phyloP scores from a whole-genome alignment of 1,140 invertebrate species.

The Galleria mellonella region DNA sequence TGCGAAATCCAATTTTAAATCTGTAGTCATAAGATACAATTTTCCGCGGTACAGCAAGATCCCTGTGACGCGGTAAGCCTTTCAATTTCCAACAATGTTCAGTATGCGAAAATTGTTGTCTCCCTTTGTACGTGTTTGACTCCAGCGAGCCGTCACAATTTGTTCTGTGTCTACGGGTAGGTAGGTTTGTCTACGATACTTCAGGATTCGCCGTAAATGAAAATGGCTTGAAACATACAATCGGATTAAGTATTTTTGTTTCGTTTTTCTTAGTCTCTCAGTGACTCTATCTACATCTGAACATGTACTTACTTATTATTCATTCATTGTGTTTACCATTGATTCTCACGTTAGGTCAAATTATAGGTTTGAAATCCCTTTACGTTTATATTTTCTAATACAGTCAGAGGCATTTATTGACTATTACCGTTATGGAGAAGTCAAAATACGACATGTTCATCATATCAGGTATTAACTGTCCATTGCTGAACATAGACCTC shows the following conservation, averaged over 20 bases:
- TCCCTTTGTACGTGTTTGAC: slow-evolving; percentile 32
- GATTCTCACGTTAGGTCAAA: too few species aligned
- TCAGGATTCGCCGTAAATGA: too few species aligned
- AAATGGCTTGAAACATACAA: not conserved
- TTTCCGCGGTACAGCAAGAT: not conserved
- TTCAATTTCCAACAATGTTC: slow-evolving; percentile 37
- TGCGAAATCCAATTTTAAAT: not conserved
- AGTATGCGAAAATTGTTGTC: slow-evolving; percentile 42
- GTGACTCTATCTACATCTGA: not conserved
- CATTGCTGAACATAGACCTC: too few species aligned
- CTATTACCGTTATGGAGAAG: too few species aligned
- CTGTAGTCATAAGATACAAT: not conserved
- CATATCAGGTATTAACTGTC: too few species aligned
- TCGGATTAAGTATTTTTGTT: not conserved
- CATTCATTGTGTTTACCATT: too few species aligned
- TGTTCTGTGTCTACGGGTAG: not conserved
- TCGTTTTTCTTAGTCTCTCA: not conserved
- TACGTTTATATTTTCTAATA: too few species aligned
- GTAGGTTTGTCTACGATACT: not conserved
- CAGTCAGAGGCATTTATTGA: too few species aligned
- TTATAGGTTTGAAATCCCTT: too few species aligned
- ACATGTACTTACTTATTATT: too few species aligned
- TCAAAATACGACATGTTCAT: too few species aligned
- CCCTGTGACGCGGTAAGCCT: slow-evolving; percentile 24
- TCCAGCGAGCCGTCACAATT: slow-evolving; percentile 1